A percentile compares a stretch with the other conserved stretches of the same genome.
Conservation (phyloP, 64 coral and sea anemone species). For the Anthopleura sola region DNA sequence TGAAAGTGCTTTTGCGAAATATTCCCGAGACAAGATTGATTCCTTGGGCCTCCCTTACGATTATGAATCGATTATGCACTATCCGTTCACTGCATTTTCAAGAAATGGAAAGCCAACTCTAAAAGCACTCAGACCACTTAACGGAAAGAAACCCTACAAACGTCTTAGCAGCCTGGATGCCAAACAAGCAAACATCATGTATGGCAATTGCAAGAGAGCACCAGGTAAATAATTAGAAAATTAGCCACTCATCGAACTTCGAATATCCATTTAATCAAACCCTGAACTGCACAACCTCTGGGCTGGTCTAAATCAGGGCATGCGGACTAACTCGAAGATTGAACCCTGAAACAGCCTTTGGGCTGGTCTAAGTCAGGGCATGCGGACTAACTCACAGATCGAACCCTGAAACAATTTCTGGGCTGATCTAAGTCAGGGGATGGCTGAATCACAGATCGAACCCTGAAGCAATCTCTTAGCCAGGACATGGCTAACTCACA, state of each 20-base stretch:
- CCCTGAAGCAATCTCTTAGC: no score
- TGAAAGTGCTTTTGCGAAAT: constrained; percentile 49
- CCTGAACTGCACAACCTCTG: no score
- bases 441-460: no score
- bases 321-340: no score
- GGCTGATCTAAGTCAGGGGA: no score
- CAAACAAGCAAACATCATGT: constrained; percentile 65
- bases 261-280: no score
- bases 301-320: no score
- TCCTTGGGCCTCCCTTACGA: constrained; percentile 46
- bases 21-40: constrained; percentile 40
- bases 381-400: no score
- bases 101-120: constrained; percentile 53
- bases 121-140: constrained; percentile 24
- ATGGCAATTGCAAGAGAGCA: not conserved
- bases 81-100: constrained; percentile 61
- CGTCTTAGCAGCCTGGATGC: constrained; percentile 49
- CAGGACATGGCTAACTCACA: no score
- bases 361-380: no score
- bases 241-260: not conserved
- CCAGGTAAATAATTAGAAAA: not conserved
- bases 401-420: no score
- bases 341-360: no score
- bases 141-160: constrained; percentile 57
- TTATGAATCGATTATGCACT: constrained; percentile 67